Conservation (phyloP, 2,888 invertebrate genomes). For the Odontocerum albicorne region DNA sequence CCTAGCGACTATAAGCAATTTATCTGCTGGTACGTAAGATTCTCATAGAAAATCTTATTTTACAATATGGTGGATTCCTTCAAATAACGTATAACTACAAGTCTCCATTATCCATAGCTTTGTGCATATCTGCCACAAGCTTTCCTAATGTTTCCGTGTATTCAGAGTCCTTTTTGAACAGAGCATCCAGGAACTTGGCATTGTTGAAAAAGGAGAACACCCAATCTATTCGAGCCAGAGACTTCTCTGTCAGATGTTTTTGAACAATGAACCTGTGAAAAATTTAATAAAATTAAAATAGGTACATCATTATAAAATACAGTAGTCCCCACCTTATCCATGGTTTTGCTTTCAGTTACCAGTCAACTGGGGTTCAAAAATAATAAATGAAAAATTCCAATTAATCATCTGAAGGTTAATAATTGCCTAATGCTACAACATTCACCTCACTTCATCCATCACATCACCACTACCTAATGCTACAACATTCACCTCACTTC, state of each 20-base stretch:
- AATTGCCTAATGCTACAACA: too few species aligned
- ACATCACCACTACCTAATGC: too few species aligned
- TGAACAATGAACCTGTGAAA: conserved; percentile 55
- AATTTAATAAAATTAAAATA: too few species aligned
- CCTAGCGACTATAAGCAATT: not conserved
- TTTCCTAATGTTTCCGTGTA: conserved; percentile 63
- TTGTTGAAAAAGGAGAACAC: conserved; percentile 72
- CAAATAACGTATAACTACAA: conserved; percentile 44
- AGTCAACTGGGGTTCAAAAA: too few species aligned
- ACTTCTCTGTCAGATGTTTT: conserved; percentile 81
- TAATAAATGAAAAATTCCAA: too few species aligned
- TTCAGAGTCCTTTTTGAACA: conserved; percentile 64
- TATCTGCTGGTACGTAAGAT: not conserved
- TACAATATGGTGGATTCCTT: too few species aligned
- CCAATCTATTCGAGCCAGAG: conserved; percentile 72
- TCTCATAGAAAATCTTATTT: not conserved
- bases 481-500: too few species aligned
- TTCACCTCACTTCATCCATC: too few species aligned
- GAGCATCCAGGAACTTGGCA: conserved; percentile 62
- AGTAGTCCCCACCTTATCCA: not conserved
- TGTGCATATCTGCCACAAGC: conserved; percentile 68
- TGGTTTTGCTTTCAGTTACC: not conserved
- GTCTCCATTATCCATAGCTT: conserved; percentile 63
- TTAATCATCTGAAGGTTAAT: too few species aligned
- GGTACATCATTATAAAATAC: not conserved